These are phyloP conservation scores for Sitodiplosis mosellana DNA, from an alignment of 1,140 invertebrate species.

Conservation along the genomic window DNA sequence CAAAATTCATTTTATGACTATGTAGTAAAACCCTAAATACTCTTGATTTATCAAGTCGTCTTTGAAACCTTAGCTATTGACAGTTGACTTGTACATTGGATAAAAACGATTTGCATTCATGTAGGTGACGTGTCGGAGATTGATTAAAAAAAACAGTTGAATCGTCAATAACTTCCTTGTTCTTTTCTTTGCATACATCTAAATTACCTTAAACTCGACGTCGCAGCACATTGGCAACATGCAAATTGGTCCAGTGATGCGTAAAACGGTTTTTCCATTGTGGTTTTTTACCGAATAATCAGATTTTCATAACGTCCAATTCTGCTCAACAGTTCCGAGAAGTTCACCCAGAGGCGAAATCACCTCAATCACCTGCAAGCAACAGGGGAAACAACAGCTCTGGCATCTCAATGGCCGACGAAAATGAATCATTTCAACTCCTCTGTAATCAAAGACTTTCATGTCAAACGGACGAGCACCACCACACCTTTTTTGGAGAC, in stretches of 20 bases:
- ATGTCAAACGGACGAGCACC: slow-evolving; percentile 77
- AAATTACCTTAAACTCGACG: slow-evolving; percentile 38
- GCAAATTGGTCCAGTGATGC: slow-evolving; percentile 70
- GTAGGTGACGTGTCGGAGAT: too few species aligned
- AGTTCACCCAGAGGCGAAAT: slow-evolving; percentile 46
- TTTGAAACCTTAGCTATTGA: too few species aligned
- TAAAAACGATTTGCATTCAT: too few species aligned
- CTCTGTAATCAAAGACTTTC: slow-evolving; percentile 60
- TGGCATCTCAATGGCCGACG: slow-evolving; percentile 61
- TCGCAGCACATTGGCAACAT: slow-evolving; percentile 53
- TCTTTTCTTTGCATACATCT: too few species aligned
- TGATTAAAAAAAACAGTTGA: too few species aligned
- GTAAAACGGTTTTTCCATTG: slow-evolving; percentile 52
- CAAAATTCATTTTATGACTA: too few species aligned
- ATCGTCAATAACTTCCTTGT: too few species aligned
- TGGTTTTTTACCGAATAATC: slow-evolving; percentile 63
- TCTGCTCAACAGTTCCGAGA: slow-evolving; percentile 63
- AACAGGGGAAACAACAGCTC: slow-evolving; percentile 44
- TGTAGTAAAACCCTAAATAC: too few species aligned
- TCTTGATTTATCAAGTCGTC: too few species aligned
- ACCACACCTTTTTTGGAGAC: too few species aligned
- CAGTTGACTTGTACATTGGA: too few species aligned
- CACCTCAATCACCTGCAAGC: slow-evolving; percentile 64
- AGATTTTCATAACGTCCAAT: slow-evolving; percentile 66
- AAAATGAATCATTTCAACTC: slow-evolving; percentile 56